Percentiles rank a stretch among this genome's conserved stretches.
phyloP scores from a whole-genome alignment of 1,140 invertebrate genomes.

The Ridgeia piscesae region DNA sequence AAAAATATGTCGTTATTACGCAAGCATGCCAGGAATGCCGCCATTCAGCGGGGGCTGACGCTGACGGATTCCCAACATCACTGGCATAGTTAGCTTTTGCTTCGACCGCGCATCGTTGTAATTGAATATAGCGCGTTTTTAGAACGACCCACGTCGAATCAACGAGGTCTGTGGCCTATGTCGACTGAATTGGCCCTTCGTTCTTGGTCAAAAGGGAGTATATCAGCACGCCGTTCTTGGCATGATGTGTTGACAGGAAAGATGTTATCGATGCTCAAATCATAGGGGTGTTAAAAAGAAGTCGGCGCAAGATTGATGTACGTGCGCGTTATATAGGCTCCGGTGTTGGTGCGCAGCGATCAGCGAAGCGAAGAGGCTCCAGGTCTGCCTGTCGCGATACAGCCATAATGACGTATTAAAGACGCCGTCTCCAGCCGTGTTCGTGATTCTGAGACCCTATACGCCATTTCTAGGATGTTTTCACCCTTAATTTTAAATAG shows the following conservation, averaged over 20 bases:
- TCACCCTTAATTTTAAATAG: too few species aligned
- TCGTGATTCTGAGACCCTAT: background rate
- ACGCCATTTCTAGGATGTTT: too few species aligned
- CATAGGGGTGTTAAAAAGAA: background rate
- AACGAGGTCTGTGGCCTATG: too few species aligned
- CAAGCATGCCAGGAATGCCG: background rate
- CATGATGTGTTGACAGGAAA: background rate
- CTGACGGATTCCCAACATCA: background rate
- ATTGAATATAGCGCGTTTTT: background rate
- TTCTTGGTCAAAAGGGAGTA: background rate
- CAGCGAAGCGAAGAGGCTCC: background rate
- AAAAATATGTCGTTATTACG: background rate
- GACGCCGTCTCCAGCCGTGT: background rate
- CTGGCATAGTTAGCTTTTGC: background rate
- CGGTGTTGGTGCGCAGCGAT: too few species aligned
- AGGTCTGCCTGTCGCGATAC: background rate
- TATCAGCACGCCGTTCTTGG: background rate
- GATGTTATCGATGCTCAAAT: background rate
- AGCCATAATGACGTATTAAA: background rate
- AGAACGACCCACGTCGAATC: background rate
- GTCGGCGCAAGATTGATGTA: background rate
- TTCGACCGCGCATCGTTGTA: background rate
- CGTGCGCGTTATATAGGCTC: background rate
- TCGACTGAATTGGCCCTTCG: background rate
- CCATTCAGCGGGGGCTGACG: background rate